A percentile compares a stretch with the other conserved stretches of the same genome.
These are phyloP conservation scores for Aleiodes testaceus DNA, from an alignment of 2,888 invertebrate genomes.

Conservation along the genomic window DNA sequence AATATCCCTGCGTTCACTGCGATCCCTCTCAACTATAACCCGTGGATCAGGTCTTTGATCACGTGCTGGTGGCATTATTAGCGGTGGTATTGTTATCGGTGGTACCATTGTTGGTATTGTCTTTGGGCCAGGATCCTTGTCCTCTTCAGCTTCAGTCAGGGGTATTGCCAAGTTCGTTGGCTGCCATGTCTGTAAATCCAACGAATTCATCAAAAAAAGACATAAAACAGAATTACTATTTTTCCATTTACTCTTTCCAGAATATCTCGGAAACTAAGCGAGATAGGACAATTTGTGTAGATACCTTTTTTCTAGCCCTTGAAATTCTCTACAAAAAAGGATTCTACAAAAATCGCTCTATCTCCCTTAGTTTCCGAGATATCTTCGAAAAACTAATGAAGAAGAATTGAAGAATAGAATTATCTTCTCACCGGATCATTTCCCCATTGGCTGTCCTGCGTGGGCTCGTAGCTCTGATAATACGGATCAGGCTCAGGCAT, in stretches of 20 bases:
- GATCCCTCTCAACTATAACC: conserved; percentile 74
- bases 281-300: no score
- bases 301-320: no score
- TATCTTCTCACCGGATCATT: conserved; percentile 71
- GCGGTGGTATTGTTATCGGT: conserved; percentile 67
- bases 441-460: conserved; percentile 84
- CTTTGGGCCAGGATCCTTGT: conserved; percentile 66
- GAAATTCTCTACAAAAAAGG: no score
- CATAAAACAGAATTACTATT: neutral
- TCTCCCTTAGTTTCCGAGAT: neutral
- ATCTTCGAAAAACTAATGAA: no score
- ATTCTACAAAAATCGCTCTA: no score
- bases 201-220: conserved; percentile 32
- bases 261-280: no score
- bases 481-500: conserved; percentile 76
- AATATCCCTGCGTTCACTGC: conserved; percentile 64
- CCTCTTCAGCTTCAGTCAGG: conserved; percentile 67
- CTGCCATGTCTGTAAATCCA: conserved; percentile 68
- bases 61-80: conserved; percentile 61
- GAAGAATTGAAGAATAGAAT: no score
- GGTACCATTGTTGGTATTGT: conserved; percentile 71
- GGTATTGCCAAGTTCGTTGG: conserved; percentile 69
- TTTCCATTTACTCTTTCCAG: no score
- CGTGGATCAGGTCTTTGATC: conserved; percentile 70
- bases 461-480: conserved; percentile 81